Base-by-base conservation (phyloP, 2,113 vertebrate genomes). In the Salvelinus sp. region DNA sequence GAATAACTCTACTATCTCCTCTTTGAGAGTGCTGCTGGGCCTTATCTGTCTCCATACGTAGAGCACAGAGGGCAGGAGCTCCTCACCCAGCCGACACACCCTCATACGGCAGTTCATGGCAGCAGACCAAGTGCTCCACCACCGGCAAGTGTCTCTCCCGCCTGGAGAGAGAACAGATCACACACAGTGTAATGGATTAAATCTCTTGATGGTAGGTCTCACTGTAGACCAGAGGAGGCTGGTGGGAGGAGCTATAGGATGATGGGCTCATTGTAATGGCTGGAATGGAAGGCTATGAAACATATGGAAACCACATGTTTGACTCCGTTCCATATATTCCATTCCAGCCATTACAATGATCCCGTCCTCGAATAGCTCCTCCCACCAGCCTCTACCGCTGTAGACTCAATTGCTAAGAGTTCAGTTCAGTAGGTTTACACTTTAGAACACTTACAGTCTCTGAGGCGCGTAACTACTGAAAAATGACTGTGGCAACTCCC, bases 1-100 rank as follows among this genome's bases (percentile, higher is more conserved):
- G 87, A 98, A 94, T 71, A 98, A 94, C 33, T 95, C 93, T 86
- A 99, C 93, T 28, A 98, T 94, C 83, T 95, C 92, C 76, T 96
- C 95, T 85, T 98, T 98, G 76, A 99, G 90, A 20, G 88, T 84
- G 44, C 92, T 81, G 62, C 95, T 96, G 83, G 95, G 95, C 84
- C 93, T 95, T 83, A 93, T 91, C 25, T 96, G 94, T 38, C 88
- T 91, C 95, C 96, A 99, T 77, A 98, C 88, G 47, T 92, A 92
- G 76, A 99, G 88, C 30, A 98, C 16, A 0, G 90, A 90, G 23
- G 95, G 92, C 73, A 98, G 89, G 67, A 98, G 93, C 87, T 98
- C 95, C 84, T 99, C 98, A 57, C 97, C 98, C 78, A 95, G 79
- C 54, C 87, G 90, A 86, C 98, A 99, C 75, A 96, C 94, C 70